These are phyloP conservation scores for Gymnodraco acuticeps DNA, from an alignment of 2,797 vertebrate species.

Conservation along the genomic window DNA sequence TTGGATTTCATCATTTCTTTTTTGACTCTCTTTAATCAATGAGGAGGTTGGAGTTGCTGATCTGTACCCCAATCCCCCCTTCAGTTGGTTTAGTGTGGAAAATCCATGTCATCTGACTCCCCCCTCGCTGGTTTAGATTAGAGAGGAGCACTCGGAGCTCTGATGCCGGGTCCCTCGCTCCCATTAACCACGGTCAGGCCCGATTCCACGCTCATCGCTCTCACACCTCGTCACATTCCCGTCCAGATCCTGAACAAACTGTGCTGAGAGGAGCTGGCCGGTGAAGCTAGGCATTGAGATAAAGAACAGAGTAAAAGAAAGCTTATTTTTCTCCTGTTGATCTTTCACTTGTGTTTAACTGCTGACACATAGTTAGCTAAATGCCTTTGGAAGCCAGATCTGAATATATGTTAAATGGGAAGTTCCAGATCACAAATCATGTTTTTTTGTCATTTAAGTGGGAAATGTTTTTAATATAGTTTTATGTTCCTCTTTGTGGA, in stretches of 20 bases:
- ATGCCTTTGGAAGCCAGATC: constrained; percentile 11
- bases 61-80: constrained; percentile 34
- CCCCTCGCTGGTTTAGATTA: constrained; percentile 72
- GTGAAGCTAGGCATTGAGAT: neutral
- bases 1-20: constrained; percentile 34
- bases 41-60: constrained; percentile 38
- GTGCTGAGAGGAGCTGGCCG: constrained; percentile 21
- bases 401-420: constrained; percentile 11
- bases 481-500: constrained; percentile 25
- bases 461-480: constrained; percentile 31
- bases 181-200: constrained; percentile 61
- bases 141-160: constrained; percentile 48
- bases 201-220: constrained; percentile 61
- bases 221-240: constrained; percentile 63
- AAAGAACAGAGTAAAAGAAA: constrained; percentile 8
- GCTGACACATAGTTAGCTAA: constrained; percentile 21
- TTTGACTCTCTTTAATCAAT: constrained; percentile 56
- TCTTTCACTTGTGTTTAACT: constrained; percentile 12
- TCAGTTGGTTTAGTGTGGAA: constrained; percentile 56
- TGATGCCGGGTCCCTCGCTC: constrained; percentile 44
- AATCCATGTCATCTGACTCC: constrained; percentile 67
- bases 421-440: constrained; percentile 40
- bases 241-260: constrained; percentile 6
- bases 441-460: constrained; percentile 25
- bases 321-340: constrained; percentile 22